Conservation (phyloP, 2,113 vertebrate genomes). For the Callaeas wilsoni region DNA sequence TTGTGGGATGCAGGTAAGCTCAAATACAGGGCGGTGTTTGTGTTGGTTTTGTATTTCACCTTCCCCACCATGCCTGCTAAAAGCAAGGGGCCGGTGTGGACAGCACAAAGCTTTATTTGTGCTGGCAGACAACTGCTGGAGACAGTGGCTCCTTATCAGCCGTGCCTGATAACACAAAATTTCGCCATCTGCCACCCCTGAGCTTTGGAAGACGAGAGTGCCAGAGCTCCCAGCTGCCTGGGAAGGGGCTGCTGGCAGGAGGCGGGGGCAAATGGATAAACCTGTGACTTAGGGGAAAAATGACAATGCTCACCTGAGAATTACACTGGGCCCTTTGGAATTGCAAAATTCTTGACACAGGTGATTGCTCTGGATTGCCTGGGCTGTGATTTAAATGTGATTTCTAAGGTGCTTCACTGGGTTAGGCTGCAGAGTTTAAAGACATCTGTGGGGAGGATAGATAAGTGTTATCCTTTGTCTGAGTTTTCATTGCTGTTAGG, state of each 20-base stretch:
- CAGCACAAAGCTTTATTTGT: background rate
- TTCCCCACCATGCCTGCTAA: background rate
- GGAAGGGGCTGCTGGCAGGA: background rate
- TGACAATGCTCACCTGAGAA: fast-evolving
- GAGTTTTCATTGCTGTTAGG: slow-evolving; percentile 7
- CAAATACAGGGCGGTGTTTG: background rate
- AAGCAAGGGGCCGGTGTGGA: background rate
- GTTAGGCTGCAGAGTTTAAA: background rate
- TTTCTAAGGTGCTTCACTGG: background rate
- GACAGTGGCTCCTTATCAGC: background rate
- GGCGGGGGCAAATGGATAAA: fast-evolving
- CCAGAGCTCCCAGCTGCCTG: background rate
- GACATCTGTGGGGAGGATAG: background rate
- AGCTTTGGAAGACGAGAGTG: background rate
- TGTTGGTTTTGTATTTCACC: background rate
- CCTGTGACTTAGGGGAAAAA: fast-evolving
- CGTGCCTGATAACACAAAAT: background rate
- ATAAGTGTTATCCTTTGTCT: background rate
- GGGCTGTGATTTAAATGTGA: background rate
- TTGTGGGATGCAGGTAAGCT: background rate
- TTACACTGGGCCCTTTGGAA: background rate
- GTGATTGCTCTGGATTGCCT: background rate
- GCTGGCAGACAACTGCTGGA: background rate
- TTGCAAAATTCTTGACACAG: background rate
- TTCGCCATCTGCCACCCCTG: background rate